Conservation (phyloP, 2,797 vertebrate genomes). For the Crocidura indochinensis region DNA sequence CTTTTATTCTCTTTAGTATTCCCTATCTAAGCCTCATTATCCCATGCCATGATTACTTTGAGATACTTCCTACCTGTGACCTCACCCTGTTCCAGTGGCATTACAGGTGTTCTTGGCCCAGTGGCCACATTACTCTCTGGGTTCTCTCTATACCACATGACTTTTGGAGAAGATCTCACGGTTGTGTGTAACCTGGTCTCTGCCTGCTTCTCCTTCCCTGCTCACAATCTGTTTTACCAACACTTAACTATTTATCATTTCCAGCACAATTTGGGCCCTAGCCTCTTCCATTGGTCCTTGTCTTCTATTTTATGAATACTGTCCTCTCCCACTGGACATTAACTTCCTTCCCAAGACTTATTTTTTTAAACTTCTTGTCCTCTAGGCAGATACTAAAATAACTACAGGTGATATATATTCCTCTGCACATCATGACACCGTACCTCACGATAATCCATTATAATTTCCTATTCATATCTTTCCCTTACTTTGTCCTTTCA, state of each 20-base stretch:
- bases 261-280: background rate
- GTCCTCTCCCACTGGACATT: background rate
- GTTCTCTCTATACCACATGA: background rate
- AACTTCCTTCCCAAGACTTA: constrained; percentile 21
- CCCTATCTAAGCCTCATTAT: background rate
- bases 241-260: background rate
- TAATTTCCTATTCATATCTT: constrained; percentile 8
- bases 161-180: background rate
- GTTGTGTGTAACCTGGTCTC: too few species aligned
- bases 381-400: background rate
- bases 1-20: background rate
- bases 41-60: background rate
- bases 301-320: background rate
- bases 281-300: background rate
- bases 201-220: background rate
- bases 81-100: background rate
- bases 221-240: background rate
- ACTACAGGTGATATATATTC: too few species aligned
- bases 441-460: background rate
- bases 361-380: constrained; percentile 13
- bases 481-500: background rate
- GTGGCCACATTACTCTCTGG: too few species aligned
- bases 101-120: background rate
- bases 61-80: background rate
- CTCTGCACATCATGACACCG: background rate